These are phyloP conservation scores for Montipora capitata DNA, from an alignment of 92 coral and sea anemone genomes.

Conservation along the genomic window DNA sequence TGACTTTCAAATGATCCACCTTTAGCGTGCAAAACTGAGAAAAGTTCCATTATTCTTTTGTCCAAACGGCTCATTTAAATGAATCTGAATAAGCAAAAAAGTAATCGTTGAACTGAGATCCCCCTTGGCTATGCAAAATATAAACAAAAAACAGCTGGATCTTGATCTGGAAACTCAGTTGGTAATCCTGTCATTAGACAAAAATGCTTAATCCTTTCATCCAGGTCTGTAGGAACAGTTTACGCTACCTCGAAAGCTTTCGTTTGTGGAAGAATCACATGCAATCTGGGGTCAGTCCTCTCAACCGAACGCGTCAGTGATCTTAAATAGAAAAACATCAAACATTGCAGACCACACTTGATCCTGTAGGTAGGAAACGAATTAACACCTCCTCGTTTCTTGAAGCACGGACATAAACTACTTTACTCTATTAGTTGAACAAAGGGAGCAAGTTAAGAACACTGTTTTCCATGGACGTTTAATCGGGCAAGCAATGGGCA, in stretches of 20 bases:
- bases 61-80: neutral
- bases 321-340: too few species aligned
- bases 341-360: neutral
- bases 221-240: too few species aligned
- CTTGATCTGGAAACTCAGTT: neutral
- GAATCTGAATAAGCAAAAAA: neutral
- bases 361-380: neutral
- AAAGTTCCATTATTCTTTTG: neutral
- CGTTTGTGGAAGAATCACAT: neutral
- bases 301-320: too few species aligned
- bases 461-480: neutral
- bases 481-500: neutral
- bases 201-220: too few species aligned
- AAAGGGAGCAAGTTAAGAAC: neutral
- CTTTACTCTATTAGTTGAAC: neutral
- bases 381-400: neutral
- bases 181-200: neutral
- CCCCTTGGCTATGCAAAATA: conserved; percentile 18
- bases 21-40: neutral
- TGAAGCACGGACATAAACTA: neutral
- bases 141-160: conserved; percentile 38
- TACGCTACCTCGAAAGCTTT: neutral
- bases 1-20: neutral
- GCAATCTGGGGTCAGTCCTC: too few species aligned
- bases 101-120: neutral